Base-by-base conservation (phyloP, 2,888 invertebrate species). In the Andrena chrysosceles region DNA sequence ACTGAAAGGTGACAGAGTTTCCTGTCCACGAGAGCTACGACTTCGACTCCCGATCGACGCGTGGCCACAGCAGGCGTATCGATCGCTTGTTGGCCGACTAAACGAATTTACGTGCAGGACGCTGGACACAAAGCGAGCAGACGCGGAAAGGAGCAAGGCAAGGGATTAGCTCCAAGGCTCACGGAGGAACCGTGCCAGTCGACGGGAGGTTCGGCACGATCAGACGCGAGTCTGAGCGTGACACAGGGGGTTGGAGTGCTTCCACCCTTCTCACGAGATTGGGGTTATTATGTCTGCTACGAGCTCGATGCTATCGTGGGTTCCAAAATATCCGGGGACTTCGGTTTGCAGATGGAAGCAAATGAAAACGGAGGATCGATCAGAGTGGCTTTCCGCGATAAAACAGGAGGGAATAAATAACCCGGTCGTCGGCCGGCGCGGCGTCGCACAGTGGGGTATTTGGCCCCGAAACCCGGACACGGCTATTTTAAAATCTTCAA, bases 91-190 rank as follows among this genome's bases (percentile, higher is more conserved):
- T 52, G 60, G 8, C 4, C 0, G 54, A 10, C 60, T 77, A 81
- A 81, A 79, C 80, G 62, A 68, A 79, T 79, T 79, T 72, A 72
- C 67, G 67, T 16, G 80, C 48, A 67, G n/a, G 29, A 68, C 60
- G 62, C 62, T 26, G 62, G 29, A n/a, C 29, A 67, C 54, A 48
- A 63, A 68, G 66, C 54, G 54, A 26, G 54, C 23, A 31, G 48
- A 16, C 66, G 54, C 35, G 59, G 33, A 63, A 33, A 79, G 26
- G 20, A 67, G 13, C 20, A 23, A 26, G 31, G 16, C 52, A 6
- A 7, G 2, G 52, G 60, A 77, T 78, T 62, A 71, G 26, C 31
- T 13, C 2, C 42, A 52, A 16, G 62, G 16, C 33, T 13, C 29
- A 1, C 33, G 16, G 20, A 31, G 69, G 33, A 63, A 13, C 29